Percentiles rank a stretch among this genome's conserved stretches.
Conservation (phyloP, 2,113 vertebrate genomes). For the Percina caprodes region DNA sequence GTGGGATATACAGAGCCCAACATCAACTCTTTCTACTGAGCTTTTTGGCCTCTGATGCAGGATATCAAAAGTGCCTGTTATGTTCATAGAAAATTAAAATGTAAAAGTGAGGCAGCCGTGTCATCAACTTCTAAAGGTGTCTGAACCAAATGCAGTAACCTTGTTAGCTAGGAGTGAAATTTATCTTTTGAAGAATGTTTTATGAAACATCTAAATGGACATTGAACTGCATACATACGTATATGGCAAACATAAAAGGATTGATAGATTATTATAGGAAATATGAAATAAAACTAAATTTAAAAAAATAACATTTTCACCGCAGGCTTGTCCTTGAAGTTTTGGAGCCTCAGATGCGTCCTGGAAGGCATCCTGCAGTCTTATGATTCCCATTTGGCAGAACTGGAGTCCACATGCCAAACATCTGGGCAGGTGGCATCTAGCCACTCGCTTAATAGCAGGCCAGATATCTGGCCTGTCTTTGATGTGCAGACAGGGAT, state of each 20-base stretch:
- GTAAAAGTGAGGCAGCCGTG: slow-evolving; percentile 28
- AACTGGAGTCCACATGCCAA: slow-evolving; percentile 62
- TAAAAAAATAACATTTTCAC: neutral
- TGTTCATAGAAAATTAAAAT: slow-evolving; percentile 47
- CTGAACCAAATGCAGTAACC: slow-evolving; percentile 29
- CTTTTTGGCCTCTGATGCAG: slow-evolving; percentile 50
- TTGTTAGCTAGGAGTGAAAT: slow-evolving; percentile 38
- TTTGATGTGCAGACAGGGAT: slow-evolving; percentile 76
- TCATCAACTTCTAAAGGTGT: slow-evolving; percentile 45
- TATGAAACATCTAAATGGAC: slow-evolving; percentile 9
- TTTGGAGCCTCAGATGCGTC: slow-evolving; percentile 42
- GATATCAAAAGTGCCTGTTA: slow-evolving; percentile 59
- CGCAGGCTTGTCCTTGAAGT: slow-evolving; percentile 58
- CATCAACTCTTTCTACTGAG: slow-evolving; percentile 50
- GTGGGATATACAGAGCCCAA: slow-evolving; percentile 41
- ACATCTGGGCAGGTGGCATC: slow-evolving; percentile 81
- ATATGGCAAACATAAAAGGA: slow-evolving; percentile 1
- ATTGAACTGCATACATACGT: neutral
- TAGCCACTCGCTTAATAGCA: slow-evolving; percentile 68
- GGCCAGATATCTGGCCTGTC: slow-evolving; percentile 62
- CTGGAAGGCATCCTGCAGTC: slow-evolving; percentile 55
- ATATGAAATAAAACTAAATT: neutral
- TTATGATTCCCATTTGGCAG: slow-evolving; percentile 72
- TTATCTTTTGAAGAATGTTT: slow-evolving; percentile 38
- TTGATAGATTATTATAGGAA: slow-evolving; percentile 1